These are phyloP conservation scores for Schizopygopsis pylzovi DNA, from an alignment of 2,797 vertebrate genomes.

Conservation along the genomic window DNA sequence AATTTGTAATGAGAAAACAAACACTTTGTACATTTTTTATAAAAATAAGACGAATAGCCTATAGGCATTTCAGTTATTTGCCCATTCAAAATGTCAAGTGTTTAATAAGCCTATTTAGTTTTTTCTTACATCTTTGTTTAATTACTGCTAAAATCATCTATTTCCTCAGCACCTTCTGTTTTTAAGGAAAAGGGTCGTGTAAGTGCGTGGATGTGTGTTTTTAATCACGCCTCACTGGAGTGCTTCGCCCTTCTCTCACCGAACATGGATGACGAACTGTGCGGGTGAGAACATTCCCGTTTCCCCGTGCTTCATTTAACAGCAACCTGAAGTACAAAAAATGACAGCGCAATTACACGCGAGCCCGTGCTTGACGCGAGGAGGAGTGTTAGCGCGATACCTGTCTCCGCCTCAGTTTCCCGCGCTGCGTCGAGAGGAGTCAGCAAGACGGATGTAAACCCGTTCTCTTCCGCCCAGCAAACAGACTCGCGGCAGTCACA, in stretches of 20 bases:
- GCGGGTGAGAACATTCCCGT: slow-evolving; percentile 52
- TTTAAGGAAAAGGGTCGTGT: slow-evolving; percentile 36
- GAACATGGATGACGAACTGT: slow-evolving; percentile 50
- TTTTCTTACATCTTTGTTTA: slow-evolving; percentile 39
- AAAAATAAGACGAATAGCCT: not conserved
- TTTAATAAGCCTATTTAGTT: not conserved
- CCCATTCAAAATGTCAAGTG: not conserved
- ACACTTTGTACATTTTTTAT: not conserved
- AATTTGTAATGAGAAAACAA: not conserved
- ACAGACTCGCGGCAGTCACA: slow-evolving; percentile 71
- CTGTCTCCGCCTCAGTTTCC: slow-evolving; percentile 69
- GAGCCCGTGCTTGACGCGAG: slow-evolving; percentile 62
- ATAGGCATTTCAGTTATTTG: not conserved
- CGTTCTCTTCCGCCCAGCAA: slow-evolving; percentile 68
- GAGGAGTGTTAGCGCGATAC: slow-evolving; percentile 70
- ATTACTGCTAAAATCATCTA: slow-evolving; percentile 33
- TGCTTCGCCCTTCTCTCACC: slow-evolving; percentile 55
- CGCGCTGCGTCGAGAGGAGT: slow-evolving; percentile 72
- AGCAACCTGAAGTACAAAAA: slow-evolving; percentile 71
- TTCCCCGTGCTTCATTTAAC: slow-evolving; percentile 59
- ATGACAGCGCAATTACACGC: slow-evolving; percentile 74
- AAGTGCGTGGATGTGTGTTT: slow-evolving; percentile 40
- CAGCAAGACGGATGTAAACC: slow-evolving; percentile 76
- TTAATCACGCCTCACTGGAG: slow-evolving; percentile 50
- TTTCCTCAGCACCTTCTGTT: slow-evolving; percentile 44